A percentile compares a stretch with the other conserved stretches of the same genome.
These are phyloP conservation scores for Catostomus latipinnis DNA, from an alignment of 2,797 vertebrate genomes.

Conservation along the genomic window DNA sequence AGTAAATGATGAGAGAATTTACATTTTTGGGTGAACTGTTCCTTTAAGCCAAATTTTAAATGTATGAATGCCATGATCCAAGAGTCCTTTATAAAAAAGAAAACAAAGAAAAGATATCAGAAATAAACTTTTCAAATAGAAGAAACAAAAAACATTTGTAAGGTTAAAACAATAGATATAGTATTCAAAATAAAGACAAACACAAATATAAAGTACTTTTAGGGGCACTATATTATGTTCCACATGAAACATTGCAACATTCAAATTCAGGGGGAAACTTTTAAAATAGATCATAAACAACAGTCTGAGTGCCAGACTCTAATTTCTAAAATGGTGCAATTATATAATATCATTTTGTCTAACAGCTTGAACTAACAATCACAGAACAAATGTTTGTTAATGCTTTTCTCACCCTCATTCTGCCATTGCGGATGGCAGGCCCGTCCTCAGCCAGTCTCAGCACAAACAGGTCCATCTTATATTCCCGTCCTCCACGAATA, in stretches of 20 bases:
- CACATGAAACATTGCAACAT: neutral
- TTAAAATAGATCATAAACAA: neutral
- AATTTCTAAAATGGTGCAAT: neutral
- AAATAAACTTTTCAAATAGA: too few relatives aligned
- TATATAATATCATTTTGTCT: neutral
- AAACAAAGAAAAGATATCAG: too few relatives aligned
- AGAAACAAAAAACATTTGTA: too few relatives aligned
- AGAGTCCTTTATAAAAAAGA: too few relatives aligned
- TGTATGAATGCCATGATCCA: too few relatives aligned
- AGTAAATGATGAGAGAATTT: too few relatives aligned
- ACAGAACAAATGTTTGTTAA: neutral
- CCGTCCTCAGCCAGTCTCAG: slow-evolving; percentile 96
- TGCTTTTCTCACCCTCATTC: slow-evolving; percentile 90
- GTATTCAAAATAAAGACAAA: too few relatives aligned
- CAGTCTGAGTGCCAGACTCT: neutral
- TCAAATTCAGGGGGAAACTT: neutral
- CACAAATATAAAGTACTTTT: too few relatives aligned
- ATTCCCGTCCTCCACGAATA: slow-evolving; percentile 96
- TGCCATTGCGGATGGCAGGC: slow-evolving; percentile 94
- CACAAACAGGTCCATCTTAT: slow-evolving; percentile 99
- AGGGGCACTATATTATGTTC: too few relatives aligned
- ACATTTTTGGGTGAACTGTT: too few relatives aligned
- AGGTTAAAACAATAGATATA: too few relatives aligned
- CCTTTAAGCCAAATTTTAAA: too few relatives aligned
- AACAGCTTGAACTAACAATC: slow-evolving; percentile 1